Evolutionary conservation across 2,113 vertebrate genomes (phyloP).

Genomic region (Apeltes quadracus): DNA sequence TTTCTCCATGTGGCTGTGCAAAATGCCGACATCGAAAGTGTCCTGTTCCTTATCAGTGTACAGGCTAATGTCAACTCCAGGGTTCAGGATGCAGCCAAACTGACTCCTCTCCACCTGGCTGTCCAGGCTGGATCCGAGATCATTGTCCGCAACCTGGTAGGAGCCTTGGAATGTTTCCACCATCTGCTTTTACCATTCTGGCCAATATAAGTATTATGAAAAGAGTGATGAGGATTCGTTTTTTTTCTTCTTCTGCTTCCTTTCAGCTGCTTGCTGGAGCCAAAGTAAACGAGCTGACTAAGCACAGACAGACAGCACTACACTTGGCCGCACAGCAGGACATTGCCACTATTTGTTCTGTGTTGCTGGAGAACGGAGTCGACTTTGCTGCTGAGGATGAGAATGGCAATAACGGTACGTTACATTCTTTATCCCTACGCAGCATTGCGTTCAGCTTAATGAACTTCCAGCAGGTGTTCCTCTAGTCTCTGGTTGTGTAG

Average conservation of each 20-base stretch:
- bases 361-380: slow-evolving; percentile 93
- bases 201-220: not conserved
- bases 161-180: not conserved
- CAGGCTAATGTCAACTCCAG: slow-evolving; percentile 97
- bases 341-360: slow-evolving; percentile 94
- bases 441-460: not conserved
- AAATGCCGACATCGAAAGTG: slow-evolving; percentile 96
- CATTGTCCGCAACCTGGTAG: slow-evolving; percentile 96
- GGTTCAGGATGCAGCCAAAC: slow-evolving; percentile 94
- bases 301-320: slow-evolving; percentile 96
- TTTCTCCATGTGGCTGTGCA: slow-evolving; percentile 97
- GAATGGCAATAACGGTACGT: slow-evolving; percentile 95
- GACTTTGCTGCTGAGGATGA: slow-evolving; percentile 95
- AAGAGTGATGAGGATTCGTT: not conserved
- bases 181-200: not conserved
- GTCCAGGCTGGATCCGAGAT: slow-evolving; percentile 98
- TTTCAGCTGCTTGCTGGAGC: slow-evolving; percentile 94
- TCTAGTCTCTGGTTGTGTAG: not conserved
- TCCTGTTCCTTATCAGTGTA: slow-evolving; percentile 97
- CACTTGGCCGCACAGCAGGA: slow-evolving; percentile 97
- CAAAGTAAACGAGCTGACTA: slow-evolving; percentile 96
- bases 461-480: not conserved
- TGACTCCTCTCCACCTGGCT: slow-evolving; percentile 93
- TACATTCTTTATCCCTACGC: not conserved
- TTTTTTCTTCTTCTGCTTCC: slow-evolving; percentile 21